These are phyloP conservation scores for Acanthopleura granulata DNA, from an alignment of 2,888 invertebrate genomes.

Conservation along the genomic window DNA sequence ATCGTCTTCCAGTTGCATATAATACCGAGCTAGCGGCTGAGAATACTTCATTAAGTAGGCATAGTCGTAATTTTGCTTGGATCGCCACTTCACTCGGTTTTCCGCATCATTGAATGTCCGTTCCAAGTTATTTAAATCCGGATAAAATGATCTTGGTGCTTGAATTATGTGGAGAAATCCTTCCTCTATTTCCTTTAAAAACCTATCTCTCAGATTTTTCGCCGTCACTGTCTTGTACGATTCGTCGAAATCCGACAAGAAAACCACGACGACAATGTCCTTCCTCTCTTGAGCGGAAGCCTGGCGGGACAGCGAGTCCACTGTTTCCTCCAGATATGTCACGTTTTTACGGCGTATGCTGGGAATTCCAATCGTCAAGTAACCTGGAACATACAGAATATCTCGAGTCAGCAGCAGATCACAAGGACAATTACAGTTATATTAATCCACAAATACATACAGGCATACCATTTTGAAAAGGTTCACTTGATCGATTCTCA, in stretches of 20 bases:
- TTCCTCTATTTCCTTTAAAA: constrained; percentile 45
- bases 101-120: constrained; percentile 62
- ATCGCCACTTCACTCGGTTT: constrained; percentile 65
- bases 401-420: no score
- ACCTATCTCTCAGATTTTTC: constrained; percentile 33
- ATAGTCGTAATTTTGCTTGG: constrained; percentile 70
- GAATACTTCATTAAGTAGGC: constrained; percentile 65
- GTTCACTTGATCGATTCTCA: no score
- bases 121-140: constrained; percentile 43
- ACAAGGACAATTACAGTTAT: no score
- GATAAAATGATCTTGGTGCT: constrained; percentile 48
- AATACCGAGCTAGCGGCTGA: constrained; percentile 58
- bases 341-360: constrained; percentile 60
- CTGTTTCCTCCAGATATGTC: constrained; percentile 65
- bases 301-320: constrained; percentile 63
- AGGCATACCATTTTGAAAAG: no score
- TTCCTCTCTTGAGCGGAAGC: constrained; percentile 54
- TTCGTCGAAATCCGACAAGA: constrained; percentile 65
- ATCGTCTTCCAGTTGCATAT: constrained; percentile 69
- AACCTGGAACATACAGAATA: constrained; percentile 45
- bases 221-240: constrained; percentile 42
- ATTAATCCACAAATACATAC: no score
- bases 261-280: constrained; percentile 64
- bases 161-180: constrained; percentile 68
- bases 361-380: constrained; percentile 69